Evolutionary conservation across 2,888 invertebrate species (phyloP), one percentile per base, ranked within the genome.

Genomic region (Synergus umbraculus): DNA sequence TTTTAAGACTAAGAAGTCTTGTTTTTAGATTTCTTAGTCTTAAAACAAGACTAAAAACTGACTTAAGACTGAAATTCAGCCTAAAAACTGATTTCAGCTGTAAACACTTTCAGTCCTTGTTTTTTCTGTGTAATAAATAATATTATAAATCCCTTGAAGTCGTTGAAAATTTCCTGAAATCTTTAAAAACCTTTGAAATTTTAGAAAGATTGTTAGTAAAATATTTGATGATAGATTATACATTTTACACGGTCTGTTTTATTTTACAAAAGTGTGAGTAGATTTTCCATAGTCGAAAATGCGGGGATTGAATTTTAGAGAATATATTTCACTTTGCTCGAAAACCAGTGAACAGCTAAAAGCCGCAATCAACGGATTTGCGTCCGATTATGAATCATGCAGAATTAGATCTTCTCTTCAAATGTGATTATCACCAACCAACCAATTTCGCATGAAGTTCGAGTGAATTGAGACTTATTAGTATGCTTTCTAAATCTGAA

Each of bases 321-420:
- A 12, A 67, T 67, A 22, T 22, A 69, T 69, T 69, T 22, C 67
- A 22, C 44, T 69, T 69, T 13, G 29, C 29, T 46, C 15, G 49
- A 69, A 69, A 69, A 69, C 9, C 67, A 13, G 13, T 29, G n/a
- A 10, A 66, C 18, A 37, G 66, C 8, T 3, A 43, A 66, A 66
- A 66, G 66, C 66, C 43, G 66, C 66, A 66, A 10, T 18, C 41
- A 18, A 66, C 43, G 66, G 67, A 67, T 67, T 67, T 67, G 22
- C 22, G 46, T 43, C 54, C n/a, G 67, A 67, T 67, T 67, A 44
- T 22, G 22, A 67, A 18, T 67, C 67, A 46, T 18, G 67, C 18
- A 44, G 18, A 67, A 44, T 67, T 67, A 67, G 29, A 44, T 44
- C 22, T 67, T 46, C 46, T 67, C 46, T 54, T n/a, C n/a, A 54